These are phyloP conservation scores for Premnoplex brunnescens DNA, from an alignment of 2,797 vertebrate species.

Conservation along the genomic window DNA sequence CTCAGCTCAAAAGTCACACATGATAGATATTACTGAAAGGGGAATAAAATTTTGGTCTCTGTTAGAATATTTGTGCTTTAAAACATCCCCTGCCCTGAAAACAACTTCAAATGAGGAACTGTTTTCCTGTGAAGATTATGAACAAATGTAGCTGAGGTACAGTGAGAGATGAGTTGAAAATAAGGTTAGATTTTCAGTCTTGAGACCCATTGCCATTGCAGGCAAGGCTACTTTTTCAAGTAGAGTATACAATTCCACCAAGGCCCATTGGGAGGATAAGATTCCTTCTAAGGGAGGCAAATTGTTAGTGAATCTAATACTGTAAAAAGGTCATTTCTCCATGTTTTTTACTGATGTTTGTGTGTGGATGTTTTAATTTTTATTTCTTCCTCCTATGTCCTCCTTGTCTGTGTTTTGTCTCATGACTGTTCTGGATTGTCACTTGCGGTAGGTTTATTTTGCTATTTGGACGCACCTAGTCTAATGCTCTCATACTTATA, in stretches of 20 bases:
- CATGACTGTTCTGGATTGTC: slow-evolving; percentile 99
- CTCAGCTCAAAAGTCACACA: background rate
- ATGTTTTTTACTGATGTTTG: slow-evolving; percentile 80
- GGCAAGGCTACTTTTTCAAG: background rate
- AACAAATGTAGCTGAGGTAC: background rate
- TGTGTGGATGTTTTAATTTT: slow-evolving; percentile 99
- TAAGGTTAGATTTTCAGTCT: background rate
- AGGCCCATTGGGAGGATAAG: background rate
- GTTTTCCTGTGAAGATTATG: background rate
- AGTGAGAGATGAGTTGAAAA: background rate
- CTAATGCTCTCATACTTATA: slow-evolving; percentile 89
- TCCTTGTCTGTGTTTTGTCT: slow-evolving; percentile 99
- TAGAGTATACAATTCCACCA: background rate
- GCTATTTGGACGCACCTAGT: slow-evolving; percentile 89
- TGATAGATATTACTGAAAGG: background rate
- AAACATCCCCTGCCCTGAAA: background rate
- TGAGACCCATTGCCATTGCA: background rate
- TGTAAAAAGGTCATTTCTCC: slow-evolving; percentile 89
- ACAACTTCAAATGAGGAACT: background rate
- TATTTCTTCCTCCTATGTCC: slow-evolving; percentile 99
- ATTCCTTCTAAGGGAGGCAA: background rate
- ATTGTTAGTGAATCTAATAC: background rate
- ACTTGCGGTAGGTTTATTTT: slow-evolving; percentile 98
- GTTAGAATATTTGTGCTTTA: background rate
- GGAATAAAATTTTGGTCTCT: background rate